Conservation (phyloP, 2,113 vertebrate genomes). For the Sphyrna mokarran region DNA sequence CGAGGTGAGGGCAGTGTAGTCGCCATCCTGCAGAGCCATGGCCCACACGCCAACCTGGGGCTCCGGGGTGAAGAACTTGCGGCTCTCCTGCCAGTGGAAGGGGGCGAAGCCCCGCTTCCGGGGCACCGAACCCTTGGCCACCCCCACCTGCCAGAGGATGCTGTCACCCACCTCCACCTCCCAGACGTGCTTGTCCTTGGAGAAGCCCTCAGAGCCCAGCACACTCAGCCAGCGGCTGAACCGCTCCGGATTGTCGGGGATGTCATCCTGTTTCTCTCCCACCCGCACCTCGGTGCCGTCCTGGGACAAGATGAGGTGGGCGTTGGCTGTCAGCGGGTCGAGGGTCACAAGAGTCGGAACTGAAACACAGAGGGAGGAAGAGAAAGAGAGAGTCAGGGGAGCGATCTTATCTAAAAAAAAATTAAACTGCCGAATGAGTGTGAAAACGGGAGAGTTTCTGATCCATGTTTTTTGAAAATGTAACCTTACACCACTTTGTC, state of each 20-base stretch:
- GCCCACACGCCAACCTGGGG: slow-evolving; percentile 24
- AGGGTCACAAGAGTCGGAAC: not conserved
- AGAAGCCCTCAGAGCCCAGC: slow-evolving; percentile 10
- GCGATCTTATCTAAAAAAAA: not conserved
- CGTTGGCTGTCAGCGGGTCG: slow-evolving; percentile 14
- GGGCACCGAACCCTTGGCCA: slow-evolving; percentile 19
- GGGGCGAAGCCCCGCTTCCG: slow-evolving; percentile 26
- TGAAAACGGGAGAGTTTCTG: too few relatives aligned
- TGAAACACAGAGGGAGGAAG: not conserved
- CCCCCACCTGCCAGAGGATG: slow-evolving; percentile 28
- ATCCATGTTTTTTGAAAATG: too few relatives aligned
- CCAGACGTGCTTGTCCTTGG: slow-evolving; percentile 16
- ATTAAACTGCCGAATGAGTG: too few relatives aligned
- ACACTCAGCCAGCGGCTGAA: slow-evolving; percentile 22
- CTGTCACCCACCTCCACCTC: slow-evolving; percentile 35
- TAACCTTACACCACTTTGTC: too few relatives aligned
- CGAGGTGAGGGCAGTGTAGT: slow-evolving; percentile 5
- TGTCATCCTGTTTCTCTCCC: not conserved
- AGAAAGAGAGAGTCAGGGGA: not conserved
- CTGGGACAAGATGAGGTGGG: slow-evolving; percentile 20
- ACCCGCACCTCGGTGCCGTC: not conserved
- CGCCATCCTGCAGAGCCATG: not conserved
- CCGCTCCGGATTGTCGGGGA: slow-evolving; percentile 26
- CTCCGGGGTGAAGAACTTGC: not conserved
- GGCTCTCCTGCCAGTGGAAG: slow-evolving; percentile 25